Evolutionary conservation across 2,888 invertebrate species (phyloP).

Genomic region (Eurois occulta): DNA sequence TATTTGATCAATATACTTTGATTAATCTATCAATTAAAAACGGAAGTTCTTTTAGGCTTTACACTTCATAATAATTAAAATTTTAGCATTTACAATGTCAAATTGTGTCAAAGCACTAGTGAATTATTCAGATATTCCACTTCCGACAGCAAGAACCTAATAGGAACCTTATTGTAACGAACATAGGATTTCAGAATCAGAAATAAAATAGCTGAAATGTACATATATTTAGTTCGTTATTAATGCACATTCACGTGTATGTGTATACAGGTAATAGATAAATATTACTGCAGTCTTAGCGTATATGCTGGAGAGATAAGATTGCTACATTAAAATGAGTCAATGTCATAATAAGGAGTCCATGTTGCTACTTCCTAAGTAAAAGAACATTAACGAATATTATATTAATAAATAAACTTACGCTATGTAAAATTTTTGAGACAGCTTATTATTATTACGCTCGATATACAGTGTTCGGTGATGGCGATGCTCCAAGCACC

Average conservation of each 20-base stretch:
- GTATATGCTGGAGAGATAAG: constrained; percentile 49
- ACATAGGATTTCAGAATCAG: neutral
- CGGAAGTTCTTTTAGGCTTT: constrained; percentile 17
- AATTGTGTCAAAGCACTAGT: constrained; percentile 1
- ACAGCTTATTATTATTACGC: constrained; percentile 10
- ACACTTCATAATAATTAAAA: constrained; percentile 29
- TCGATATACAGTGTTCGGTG: neutral
- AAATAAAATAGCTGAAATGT: neutral
- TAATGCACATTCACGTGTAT: constrained; percentile 32
- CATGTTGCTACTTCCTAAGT: constrained; percentile 17
- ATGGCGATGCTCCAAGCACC: too few relatives aligned
- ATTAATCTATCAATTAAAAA: constrained; percentile 43
- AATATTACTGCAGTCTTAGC: constrained; percentile 56
- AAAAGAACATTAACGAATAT: constrained; percentile 40
- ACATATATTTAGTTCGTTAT: constrained; percentile 15
- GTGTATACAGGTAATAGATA: constrained; percentile 45
- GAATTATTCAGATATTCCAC: neutral
- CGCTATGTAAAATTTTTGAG: constrained; percentile 51
- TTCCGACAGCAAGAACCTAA: neutral
- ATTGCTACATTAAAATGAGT: constrained; percentile 37
- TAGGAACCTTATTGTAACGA: neutral
- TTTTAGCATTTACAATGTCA: constrained; percentile 34
- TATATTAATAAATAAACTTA: constrained; percentile 58
- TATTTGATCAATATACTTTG: constrained; percentile 56
- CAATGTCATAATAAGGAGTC: constrained; percentile 36